Evolutionary conservation across 2,797 vertebrate species (phyloP).

Genomic region (Dermochelys coriacea): DNA sequence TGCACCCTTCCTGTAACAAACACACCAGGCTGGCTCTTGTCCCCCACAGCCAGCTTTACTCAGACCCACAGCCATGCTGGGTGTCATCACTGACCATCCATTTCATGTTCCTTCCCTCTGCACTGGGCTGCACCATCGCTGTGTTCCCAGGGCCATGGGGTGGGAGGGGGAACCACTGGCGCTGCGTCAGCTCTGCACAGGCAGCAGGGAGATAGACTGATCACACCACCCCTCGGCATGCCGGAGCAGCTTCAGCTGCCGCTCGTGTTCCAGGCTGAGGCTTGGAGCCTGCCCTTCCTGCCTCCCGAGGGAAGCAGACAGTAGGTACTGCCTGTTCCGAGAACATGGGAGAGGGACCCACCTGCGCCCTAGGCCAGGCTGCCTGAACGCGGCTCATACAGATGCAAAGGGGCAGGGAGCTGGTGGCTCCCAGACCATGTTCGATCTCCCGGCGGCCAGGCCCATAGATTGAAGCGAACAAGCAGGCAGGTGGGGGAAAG

Average conservation of each 20-base stretch:
- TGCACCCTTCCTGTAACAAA: neutral
- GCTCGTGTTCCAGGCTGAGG: neutral
- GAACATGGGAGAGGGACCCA: fast-evolving
- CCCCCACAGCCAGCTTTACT: no score
- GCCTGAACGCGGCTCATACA: neutral
- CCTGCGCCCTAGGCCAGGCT: neutral
- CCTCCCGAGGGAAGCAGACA: fast-evolving
- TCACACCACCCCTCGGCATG: neutral
- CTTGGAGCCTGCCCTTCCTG: fast-evolving
- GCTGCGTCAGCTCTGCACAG: neutral
- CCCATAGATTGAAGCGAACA: neutral
- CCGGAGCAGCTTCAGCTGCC: neutral
- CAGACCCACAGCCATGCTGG: no score
- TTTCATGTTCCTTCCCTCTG: neutral
- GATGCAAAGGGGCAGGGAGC: neutral
- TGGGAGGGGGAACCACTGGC: neutral
- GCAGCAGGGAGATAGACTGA: neutral
- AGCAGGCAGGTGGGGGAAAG: neutral
- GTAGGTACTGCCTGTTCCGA: neutral
- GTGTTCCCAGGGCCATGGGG: neutral
- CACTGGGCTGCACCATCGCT: neutral
- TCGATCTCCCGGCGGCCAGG: neutral
- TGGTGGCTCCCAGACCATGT: neutral
- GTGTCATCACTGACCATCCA: neutral
- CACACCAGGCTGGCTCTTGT: neutral